Percentiles rank a stretch among this genome's conserved stretches.
These are phyloP conservation scores for Paramormyrops hopkinsi DNA, from an alignment of 2,797 vertebrate genomes.

Conservation along the genomic window DNA sequence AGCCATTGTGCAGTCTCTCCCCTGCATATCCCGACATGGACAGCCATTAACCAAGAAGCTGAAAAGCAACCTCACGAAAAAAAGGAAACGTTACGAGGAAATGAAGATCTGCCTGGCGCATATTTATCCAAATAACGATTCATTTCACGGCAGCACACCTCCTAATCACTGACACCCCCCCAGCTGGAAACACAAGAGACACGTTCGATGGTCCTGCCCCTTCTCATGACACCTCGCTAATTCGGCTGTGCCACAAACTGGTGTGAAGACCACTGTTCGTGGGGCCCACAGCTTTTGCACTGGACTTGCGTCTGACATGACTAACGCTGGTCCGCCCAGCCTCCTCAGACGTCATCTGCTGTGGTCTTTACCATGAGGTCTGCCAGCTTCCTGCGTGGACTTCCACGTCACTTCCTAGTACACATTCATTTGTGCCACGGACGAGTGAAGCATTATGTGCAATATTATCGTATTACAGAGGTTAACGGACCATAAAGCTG, in stretches of 20 bases:
- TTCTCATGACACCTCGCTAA: background rate
- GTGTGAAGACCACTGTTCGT: background rate
- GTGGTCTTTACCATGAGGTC: background rate
- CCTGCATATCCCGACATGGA: background rate
- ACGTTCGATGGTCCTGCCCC: background rate
- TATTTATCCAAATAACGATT: background rate
- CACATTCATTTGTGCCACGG: constrained; percentile 67
- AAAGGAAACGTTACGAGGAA: background rate
- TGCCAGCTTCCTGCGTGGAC: background rate
- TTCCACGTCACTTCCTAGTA: constrained; percentile 24
- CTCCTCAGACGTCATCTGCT: background rate
- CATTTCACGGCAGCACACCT: background rate
- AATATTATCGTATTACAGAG: constrained; percentile 66
- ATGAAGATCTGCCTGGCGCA: background rate
- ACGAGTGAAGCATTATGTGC: constrained; percentile 68
- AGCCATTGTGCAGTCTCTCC: background rate
- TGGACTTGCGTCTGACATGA: background rate
- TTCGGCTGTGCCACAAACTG: background rate
- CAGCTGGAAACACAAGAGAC: background rate
- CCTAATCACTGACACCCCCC: background rate
- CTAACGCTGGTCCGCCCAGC: background rate
- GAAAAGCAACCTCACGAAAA: background rate
- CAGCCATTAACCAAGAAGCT: background rate
- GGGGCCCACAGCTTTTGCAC: background rate
- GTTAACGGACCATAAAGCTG: constrained; percentile 69